phyloP scores from a whole-genome alignment of 2,797 vertebrate species.

The Arremon brunneinucha region DNA sequence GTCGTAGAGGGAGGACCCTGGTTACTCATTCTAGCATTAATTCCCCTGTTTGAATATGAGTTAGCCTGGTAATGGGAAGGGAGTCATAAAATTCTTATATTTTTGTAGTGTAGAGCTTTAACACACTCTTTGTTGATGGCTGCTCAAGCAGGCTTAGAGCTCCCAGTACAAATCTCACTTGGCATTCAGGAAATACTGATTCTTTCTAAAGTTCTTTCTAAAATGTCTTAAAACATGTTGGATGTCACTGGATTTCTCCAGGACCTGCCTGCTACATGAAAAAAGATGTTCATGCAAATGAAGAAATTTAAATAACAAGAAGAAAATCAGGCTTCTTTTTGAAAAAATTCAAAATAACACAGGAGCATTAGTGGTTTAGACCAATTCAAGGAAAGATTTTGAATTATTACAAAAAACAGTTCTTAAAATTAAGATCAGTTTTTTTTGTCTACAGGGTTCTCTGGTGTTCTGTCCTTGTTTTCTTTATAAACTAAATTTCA shows the following conservation, averaged over 20 bases:
- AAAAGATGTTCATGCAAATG: not conserved
- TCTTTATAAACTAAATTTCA: not conserved
- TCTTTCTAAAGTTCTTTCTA: not conserved
- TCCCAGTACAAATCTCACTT: not conserved
- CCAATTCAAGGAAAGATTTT: not conserved
- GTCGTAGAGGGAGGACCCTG: too few relatives aligned
- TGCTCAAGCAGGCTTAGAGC: not conserved
- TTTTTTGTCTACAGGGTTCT: not conserved
- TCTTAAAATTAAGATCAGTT: accelerated
- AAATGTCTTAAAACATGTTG: not conserved
- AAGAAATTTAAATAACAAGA: not conserved
- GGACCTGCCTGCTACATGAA: not conserved
- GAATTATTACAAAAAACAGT: not conserved
- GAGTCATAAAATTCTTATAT: too few relatives aligned
- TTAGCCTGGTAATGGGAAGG: too few relatives aligned
- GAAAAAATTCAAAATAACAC: not conserved
- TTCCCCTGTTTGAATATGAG: too few relatives aligned
- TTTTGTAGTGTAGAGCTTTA: too few relatives aligned
- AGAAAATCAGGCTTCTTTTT: not conserved
- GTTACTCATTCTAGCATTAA: too few relatives aligned
- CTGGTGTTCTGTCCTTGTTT: not conserved
- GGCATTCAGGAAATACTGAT: not conserved
- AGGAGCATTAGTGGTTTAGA: not conserved
- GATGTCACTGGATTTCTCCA: not conserved
- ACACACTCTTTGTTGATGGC: too few relatives aligned